Evolutionary conservation across 2,797 vertebrate species (phyloP).

Genomic region (Philypnodon macrostomus): DNA sequence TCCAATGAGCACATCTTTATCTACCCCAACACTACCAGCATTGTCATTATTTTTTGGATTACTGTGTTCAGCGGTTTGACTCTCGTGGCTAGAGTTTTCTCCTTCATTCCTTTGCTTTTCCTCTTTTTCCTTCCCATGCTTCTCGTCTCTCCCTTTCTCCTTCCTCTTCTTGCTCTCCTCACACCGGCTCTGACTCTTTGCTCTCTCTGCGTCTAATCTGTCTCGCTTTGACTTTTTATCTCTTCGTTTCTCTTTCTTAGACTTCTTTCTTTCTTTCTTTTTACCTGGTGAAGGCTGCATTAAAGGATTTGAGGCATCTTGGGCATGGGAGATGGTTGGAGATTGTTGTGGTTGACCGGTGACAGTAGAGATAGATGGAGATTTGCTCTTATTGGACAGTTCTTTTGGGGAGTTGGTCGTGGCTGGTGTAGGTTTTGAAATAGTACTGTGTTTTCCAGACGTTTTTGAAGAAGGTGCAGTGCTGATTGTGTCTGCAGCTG

Average conservation of each 20-base stretch:
- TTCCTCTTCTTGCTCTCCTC: constrained; percentile 62
- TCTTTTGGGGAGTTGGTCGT: constrained; percentile 47
- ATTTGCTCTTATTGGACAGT: constrained; percentile 41
- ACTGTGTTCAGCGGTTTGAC: constrained; percentile 50
- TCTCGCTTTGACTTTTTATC: constrained; percentile 63
- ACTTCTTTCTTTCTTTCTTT: constrained; percentile 60
- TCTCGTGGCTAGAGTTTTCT: constrained; percentile 55
- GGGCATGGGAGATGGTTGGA: constrained; percentile 36
- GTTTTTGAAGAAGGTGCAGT: constrained; percentile 85
- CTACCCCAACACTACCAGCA: constrained; percentile 32
- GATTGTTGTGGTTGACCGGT: constrained; percentile 53
- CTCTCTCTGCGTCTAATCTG: constrained; percentile 35
- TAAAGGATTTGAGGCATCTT: constrained; percentile 35
- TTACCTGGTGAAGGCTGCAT: constrained; percentile 29
- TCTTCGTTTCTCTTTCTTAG: constrained; percentile 65
- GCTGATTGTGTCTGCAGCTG: constrained; percentile 76
- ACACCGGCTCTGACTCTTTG: constrained; percentile 43
- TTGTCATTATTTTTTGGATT: constrained; percentile 40
- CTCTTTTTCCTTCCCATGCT: constrained; percentile 55
- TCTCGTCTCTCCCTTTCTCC: constrained; percentile 60
- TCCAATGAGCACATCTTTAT: constrained; percentile 36
- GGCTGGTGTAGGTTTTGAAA: constrained; percentile 39
- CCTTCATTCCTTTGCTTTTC: constrained; percentile 50
- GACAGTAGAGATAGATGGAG: constrained; percentile 46
- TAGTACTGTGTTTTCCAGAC: constrained; percentile 62